A percentile compares a stretch with the other conserved stretches of the same genome.
phyloP scores from a whole-genome alignment of 2,888 invertebrate genomes.

The Cantharis nigra region DNA sequence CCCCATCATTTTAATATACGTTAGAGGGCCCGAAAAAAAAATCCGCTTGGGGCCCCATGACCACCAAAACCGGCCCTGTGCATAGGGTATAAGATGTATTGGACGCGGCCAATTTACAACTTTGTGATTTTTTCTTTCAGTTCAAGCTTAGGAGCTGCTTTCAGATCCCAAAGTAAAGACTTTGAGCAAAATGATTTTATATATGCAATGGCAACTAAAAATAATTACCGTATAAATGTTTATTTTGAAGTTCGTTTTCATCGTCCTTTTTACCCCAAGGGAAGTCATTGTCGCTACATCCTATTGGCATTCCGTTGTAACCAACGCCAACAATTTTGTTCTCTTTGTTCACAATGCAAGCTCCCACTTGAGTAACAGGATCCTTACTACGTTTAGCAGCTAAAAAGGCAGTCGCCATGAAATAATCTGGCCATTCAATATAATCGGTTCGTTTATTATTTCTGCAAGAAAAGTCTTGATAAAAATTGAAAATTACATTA shows the following conservation, averaged over 20 bases:
- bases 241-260: constrained; percentile 68
- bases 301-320: constrained; percentile 96
- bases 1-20: too few relatives aligned
- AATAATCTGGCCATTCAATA: constrained; percentile 90
- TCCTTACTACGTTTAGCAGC: constrained; percentile 95
- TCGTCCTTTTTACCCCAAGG: constrained; percentile 80
- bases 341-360: constrained; percentile 86
- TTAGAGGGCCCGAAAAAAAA: too few relatives aligned
- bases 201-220: too few relatives aligned
- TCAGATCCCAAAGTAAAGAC: too few relatives aligned
- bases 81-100: too few relatives aligned
- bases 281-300: constrained; percentile 85
- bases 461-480: constrained; percentile 28
- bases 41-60: too few relatives aligned
- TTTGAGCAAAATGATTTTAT: too few relatives aligned
- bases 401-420: constrained; percentile 91
- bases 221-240: constrained; percentile 79
- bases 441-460: constrained; percentile 65
- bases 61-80: too few relatives aligned
- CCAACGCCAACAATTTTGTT: constrained; percentile 92
- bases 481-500: background rate
- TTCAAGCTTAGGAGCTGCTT: too few relatives aligned
- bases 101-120: too few relatives aligned
- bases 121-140: too few relatives aligned
- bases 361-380: constrained; percentile 91